Evolutionary conservation across 1,140 invertebrate species (phyloP).

Genomic region (Pantala flavescens): DNA sequence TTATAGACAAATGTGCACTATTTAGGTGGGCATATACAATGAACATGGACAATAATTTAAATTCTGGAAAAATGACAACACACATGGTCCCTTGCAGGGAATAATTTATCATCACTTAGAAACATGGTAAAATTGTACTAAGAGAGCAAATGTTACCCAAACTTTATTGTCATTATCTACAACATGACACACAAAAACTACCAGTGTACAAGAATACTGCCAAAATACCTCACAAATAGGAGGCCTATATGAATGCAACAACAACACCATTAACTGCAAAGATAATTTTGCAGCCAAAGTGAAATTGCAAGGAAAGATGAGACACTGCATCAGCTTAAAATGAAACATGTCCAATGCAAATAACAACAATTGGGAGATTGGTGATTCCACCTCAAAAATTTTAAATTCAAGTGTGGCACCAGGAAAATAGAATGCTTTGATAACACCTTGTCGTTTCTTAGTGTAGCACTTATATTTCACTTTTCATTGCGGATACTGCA

Average conservation of each 20-base stretch:
- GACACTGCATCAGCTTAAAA: no score
- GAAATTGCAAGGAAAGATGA: no score
- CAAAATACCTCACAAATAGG: not conserved
- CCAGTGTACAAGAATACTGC: constrained; percentile 4
- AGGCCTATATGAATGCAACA: not conserved
- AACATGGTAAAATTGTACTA: not conserved
- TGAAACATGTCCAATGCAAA: no score
- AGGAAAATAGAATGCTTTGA: no score
- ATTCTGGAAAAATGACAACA: not conserved
- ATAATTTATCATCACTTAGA: constrained; percentile 10
- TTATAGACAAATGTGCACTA: not conserved
- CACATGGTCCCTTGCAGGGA: constrained; percentile 2
- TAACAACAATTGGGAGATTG: no score
- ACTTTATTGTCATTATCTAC: constrained; percentile 4
- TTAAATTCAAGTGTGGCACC: no score
- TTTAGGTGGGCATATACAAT: not conserved
- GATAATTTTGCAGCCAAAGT: not conserved
- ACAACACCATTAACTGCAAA: not conserved
- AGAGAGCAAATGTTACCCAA: constrained; percentile 1
- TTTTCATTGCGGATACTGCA: not conserved
- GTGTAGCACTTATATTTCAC: not conserved
- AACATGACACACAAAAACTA: not conserved
- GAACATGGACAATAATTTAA: constrained; percentile 7
- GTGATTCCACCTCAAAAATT: no score
- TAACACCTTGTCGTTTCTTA: no score